These are phyloP conservation scores for Dicrostonyx torquatus DNA, from an alignment of 2,797 vertebrate genomes.

Conservation along the genomic window DNA sequence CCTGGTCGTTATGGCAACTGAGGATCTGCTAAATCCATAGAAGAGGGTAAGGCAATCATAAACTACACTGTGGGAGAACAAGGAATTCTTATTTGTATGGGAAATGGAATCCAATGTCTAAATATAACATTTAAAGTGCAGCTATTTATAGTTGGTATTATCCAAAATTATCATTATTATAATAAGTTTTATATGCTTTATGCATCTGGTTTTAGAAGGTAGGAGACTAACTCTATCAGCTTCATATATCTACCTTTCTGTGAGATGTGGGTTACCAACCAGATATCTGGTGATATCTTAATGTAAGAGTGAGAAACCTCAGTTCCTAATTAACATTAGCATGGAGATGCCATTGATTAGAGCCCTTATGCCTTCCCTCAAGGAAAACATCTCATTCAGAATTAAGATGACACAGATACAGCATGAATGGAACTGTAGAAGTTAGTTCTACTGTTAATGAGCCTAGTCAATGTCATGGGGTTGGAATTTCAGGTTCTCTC, in stretches of 20 bases:
- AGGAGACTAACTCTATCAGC: neutral
- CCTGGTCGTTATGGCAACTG: neutral
- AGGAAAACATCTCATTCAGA: too few species aligned
- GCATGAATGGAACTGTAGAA: too few species aligned
- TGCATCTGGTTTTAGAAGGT: neutral
- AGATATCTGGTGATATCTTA: neutral
- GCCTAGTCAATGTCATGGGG: too few species aligned
- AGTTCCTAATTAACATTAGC: neutral
- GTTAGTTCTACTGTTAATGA: too few species aligned
- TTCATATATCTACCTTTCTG: neutral
- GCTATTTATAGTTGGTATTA: neutral
- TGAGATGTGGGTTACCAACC: neutral
- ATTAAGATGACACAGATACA: too few species aligned
- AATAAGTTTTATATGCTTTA: neutral
- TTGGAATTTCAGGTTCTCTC: too few species aligned
- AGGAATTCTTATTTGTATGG: neutral
- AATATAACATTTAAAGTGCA: neutral
- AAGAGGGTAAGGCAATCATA: neutral
- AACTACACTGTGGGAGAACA: too few species aligned
- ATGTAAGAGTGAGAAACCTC: neutral
- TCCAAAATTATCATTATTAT: neutral
- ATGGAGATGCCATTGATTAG: too few species aligned
- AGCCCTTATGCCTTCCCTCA: too few species aligned
- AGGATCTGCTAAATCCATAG: neutral
- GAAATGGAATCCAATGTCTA: neutral